These are phyloP conservation scores for Cyphomyrus discorhynchus DNA, from an alignment of 2,113 vertebrate species.

Conservation along the genomic window DNA sequence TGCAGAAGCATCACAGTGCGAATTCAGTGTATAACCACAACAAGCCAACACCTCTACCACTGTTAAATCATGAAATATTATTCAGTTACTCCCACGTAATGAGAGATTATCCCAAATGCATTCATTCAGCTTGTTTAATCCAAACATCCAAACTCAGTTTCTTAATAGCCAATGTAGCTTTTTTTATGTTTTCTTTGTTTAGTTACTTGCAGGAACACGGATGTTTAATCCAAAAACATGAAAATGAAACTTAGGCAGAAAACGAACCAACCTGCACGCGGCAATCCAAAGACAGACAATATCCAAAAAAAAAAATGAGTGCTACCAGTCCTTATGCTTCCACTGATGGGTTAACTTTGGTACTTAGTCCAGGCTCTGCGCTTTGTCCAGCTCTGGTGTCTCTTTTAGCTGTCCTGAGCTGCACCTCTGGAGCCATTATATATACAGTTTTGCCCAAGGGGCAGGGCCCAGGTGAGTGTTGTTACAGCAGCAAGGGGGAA, in stretches of 20 bases:
- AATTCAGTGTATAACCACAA: not conserved
- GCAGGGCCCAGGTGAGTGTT: conserved; percentile 40
- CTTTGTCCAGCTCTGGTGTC: not conserved
- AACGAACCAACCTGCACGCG: conserved; percentile 2
- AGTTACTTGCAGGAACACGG: not conserved
- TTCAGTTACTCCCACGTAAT: not conserved
- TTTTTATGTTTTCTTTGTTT: not conserved
- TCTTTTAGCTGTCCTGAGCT: conserved; percentile 5
- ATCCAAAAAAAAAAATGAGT: not conserved
- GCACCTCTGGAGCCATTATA: not conserved
- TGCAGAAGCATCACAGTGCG: not conserved
- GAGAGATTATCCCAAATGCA: not conserved
- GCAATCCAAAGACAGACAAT: not conserved
- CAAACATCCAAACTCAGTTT: not conserved
- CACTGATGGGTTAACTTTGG: not conserved
- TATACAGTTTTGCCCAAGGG: conserved; percentile 1
- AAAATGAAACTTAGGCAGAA: not conserved
- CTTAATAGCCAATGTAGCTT: not conserved
- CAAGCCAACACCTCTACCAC: not conserved
- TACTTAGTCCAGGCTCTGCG: not conserved
- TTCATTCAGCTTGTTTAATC: not conserved
- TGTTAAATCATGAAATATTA: not conserved
- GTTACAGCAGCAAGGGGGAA: conserved; percentile 44
- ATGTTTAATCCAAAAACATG: not conserved
- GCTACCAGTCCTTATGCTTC: not conserved